These are phyloP conservation scores for Pteropus rufus DNA, from an alignment of 2,797 vertebrate genomes.

Conservation along the genomic window DNA sequence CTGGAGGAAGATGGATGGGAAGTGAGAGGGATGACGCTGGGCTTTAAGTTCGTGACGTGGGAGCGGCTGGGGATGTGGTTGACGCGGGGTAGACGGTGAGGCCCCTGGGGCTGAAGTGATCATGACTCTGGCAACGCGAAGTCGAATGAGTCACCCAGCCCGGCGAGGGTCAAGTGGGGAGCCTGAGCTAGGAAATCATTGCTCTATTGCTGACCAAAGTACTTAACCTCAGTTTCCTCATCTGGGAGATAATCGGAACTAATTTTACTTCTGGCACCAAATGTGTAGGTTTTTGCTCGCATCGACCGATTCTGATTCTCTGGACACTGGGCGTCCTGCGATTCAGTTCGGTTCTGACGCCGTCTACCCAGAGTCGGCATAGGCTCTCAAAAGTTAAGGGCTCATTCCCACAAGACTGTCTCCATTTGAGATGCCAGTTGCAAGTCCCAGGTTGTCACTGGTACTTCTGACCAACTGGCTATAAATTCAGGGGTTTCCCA, in stretches of 20 bases:
- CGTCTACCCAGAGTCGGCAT: background rate
- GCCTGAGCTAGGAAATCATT: no score
- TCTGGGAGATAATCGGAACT: no score
- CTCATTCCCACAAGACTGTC: background rate
- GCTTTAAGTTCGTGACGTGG: background rate
- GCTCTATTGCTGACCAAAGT: background rate
- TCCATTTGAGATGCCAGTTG: background rate
- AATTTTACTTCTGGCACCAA: background rate
- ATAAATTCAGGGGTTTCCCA: background rate
- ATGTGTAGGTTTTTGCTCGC: background rate
- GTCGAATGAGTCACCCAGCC: background rate
- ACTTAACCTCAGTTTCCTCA: background rate
- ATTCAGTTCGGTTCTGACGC: background rate
- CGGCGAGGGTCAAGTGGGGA: background rate
- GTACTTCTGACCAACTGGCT: background rate
- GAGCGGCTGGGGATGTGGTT: background rate
- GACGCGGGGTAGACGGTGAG: background rate
- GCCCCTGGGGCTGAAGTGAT: background rate
- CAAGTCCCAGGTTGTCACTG: background rate
- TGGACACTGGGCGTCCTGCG: background rate
- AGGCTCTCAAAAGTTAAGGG: background rate
- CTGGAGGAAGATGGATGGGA: background rate
- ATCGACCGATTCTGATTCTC: background rate
- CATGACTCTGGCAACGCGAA: background rate
- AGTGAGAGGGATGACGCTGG: background rate